Evolutionary conservation across 2,888 invertebrate species (phyloP), one percentile per base, ranked within the genome.

Genomic region (Dasypogon diadema): DNA sequence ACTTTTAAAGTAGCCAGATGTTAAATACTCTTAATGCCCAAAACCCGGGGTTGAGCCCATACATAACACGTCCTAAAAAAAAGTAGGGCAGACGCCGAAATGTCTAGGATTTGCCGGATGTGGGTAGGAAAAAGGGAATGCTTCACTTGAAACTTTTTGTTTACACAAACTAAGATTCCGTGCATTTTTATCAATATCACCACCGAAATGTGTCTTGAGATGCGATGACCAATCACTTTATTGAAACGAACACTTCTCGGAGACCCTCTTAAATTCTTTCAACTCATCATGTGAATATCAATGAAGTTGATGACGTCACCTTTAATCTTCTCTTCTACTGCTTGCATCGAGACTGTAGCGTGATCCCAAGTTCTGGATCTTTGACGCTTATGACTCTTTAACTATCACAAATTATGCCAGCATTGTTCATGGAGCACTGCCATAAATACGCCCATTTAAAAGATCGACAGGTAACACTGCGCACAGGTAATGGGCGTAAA

Each of bases 361-460:
- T 65, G 65, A 65, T 65, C n/a, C 48, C n/a, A 18, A 54, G 30
- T 54, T 34, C 54, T 54, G 70, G 54, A 34, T 51, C 34, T 30
- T 12, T 70, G 70, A 70, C 70, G 10, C 54, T 51, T 26, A 70
- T 70, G 30, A n/a, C 70, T 22, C 54, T 70, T 70, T 54, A 70
- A 26, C 30, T 54, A 54, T 70, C 70, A 34, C 65, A 70, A 70
- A 70, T 70, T 70, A 70, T 70, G 54, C 30, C 21, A 14, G 54
- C 54, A 70, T 70, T 70, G 70, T 70, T 51, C n/a, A 18, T 16
- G 5, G 54, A 70, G 51, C n/a, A 54, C 70, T 73, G 73, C 56
- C 73, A 73, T 56, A 73, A 73, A 73, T 73, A 73, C 58, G 46
- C 73, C 73, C 58, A 73, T 73, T 73, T 55, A 42, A 24, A 73